These are phyloP conservation scores for Prostheceraeus crozeri DNA, from an alignment of 2,888 invertebrate genomes.

Conservation along the genomic window DNA sequence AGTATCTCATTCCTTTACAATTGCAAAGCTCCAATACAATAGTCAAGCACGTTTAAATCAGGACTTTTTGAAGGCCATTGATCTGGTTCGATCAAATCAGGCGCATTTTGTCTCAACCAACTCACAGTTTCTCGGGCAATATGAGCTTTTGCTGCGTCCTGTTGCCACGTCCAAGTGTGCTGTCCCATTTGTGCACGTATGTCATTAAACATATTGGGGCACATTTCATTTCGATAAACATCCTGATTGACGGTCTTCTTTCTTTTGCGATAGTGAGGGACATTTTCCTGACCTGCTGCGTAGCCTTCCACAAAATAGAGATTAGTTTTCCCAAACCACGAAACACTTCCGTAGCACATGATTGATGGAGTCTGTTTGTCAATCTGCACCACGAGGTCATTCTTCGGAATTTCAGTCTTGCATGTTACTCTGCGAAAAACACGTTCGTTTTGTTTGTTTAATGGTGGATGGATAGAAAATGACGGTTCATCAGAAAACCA, in stretches of 20 bases:
- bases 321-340: conserved; percentile 20
- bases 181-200: conserved; percentile 1
- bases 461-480: conserved; percentile 9
- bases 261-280: background rate
- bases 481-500: conserved; percentile 24
- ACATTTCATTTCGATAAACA: conserved; percentile 17
- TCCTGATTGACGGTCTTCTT: conserved; percentile 17
- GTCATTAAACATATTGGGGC: conserved; percentile 3
- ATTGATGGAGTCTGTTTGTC: conserved; percentile 8
- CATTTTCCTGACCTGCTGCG: no score
- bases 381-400: background rate
- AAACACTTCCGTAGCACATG: conserved; percentile 16
- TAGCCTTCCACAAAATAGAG: conserved; percentile 16
- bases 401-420: conserved; percentile 22
- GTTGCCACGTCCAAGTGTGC: conserved; percentile 12
- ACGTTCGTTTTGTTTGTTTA: conserved; percentile 17
- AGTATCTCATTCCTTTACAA: conserved; percentile 11
- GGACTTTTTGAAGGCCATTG: conserved; percentile 17
- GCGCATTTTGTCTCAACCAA: conserved; percentile 14
- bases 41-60: conserved; percentile 18
- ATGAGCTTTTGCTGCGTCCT: conserved; percentile 3
- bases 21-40: conserved; percentile 8
- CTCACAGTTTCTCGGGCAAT: background rate
- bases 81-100: conserved; percentile 17
- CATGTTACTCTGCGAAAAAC: background rate